A percentile compares a stretch with the other conserved stretches of the same genome.
phyloP scores from a whole-genome alignment of 2,888 invertebrate species.

The Drosophila nr. perissopoda region DNA sequence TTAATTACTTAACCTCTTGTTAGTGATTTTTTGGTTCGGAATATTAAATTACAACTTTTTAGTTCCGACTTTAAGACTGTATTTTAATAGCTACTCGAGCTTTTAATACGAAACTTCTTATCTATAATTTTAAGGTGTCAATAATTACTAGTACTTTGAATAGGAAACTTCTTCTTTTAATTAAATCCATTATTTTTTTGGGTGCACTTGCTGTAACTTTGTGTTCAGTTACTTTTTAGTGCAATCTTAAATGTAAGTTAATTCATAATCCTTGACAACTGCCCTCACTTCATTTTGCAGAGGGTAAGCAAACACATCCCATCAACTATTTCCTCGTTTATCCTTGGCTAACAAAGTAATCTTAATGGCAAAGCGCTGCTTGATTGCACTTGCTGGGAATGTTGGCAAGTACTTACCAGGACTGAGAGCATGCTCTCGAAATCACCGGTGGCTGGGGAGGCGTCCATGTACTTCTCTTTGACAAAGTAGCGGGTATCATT shows the following conservation, averaged over 20 bases:
- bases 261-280: neutral
- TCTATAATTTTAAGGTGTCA: neutral
- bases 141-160: neutral
- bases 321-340: neutral
- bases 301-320: neutral
- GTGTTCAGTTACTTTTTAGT: neutral
- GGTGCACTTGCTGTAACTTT: neutral
- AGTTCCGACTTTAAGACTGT: neutral
- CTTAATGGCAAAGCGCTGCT: neutral
- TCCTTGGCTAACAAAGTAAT: neutral
- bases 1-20: neutral
- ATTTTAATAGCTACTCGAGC: neutral
- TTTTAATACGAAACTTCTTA: neutral
- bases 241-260: neutral
- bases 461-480: conserved; percentile 88
- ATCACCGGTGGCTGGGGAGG: conserved; percentile 92
- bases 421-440: conserved; percentile 96
- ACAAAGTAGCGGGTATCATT: conserved; percentile 88
- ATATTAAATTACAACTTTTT: neutral
- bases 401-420: conserved; percentile 86
- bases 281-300: neutral
- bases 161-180: neutral
- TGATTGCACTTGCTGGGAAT: conserved; percentile 1
- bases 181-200: neutral
- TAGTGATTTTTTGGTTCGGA: neutral